These are phyloP conservation scores for Lontra canadensis DNA, from an alignment of 2,113 vertebrate genomes.

Conservation along the genomic window DNA sequence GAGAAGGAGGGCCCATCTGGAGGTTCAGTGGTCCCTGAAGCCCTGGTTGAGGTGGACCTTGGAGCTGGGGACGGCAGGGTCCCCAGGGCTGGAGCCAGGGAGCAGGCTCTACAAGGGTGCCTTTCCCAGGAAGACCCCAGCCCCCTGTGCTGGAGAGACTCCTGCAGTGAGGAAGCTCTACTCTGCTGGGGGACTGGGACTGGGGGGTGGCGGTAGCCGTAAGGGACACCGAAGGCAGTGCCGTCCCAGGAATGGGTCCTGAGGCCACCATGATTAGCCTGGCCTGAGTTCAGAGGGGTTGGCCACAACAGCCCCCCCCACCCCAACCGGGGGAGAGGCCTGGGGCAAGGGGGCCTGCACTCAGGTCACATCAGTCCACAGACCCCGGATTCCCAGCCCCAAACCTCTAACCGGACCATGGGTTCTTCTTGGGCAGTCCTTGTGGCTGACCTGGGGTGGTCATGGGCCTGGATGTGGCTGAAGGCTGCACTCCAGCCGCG, in stretches of 20 bases:
- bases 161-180: neutral
- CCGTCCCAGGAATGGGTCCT: neutral
- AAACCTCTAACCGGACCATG: neutral
- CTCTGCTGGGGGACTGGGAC: neutral
- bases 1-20: neutral
- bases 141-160: neutral
- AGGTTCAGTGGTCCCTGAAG: neutral
- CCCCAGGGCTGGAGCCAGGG: neutral
- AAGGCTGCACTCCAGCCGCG: neutral
- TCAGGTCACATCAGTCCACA: neutral
- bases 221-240: too few species aligned
- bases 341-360: neutral
- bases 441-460: neutral
- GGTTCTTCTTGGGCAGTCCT: too few species aligned
- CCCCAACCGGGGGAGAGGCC: neutral
- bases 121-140: neutral
- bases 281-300: neutral
- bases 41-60: neutral
- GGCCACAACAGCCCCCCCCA: rapidly evolving
- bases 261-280: neutral
- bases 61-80: neutral
- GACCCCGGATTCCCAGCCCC: neutral
- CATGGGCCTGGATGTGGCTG: neutral
- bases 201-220: too few species aligned
- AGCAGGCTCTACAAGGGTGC: neutral